These are phyloP conservation scores for Brachionichthys hirsutus DNA, from an alignment of 2,113 vertebrate species.

Conservation along the genomic window DNA sequence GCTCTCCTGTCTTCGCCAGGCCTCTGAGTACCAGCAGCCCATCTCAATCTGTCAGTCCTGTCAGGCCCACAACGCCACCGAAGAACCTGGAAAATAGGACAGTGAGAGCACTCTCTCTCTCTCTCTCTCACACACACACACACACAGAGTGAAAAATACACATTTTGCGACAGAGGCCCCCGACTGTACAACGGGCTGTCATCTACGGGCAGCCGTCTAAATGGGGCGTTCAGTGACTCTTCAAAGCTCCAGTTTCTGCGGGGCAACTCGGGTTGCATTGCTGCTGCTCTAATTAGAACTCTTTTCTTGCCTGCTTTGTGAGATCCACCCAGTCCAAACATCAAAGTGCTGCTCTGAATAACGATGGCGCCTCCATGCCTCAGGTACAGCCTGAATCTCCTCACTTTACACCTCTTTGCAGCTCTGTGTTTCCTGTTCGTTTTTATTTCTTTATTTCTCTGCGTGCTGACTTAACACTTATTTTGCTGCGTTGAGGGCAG, in stretches of 20 bases:
- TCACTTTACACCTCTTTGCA: slow-evolving; percentile 46
- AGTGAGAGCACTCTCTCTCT: slow-evolving; percentile 38
- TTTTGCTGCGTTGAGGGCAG: slow-evolving; percentile 40
- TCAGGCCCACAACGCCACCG: slow-evolving; percentile 62
- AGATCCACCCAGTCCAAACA: slow-evolving; percentile 66
- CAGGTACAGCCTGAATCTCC: slow-evolving; percentile 68
- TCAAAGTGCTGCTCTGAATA: slow-evolving; percentile 73
- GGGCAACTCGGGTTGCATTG: slow-evolving; percentile 63
- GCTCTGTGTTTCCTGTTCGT: slow-evolving; percentile 39
- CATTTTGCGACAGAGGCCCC: slow-evolving; percentile 48
- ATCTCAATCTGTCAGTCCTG: slow-evolving; percentile 72
- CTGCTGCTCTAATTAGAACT: slow-evolving; percentile 72
- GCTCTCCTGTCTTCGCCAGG: slow-evolving; percentile 63
- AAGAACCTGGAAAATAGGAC: slow-evolving; percentile 71
- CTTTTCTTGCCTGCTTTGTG: slow-evolving; percentile 59
- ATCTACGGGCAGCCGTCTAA: slow-evolving; percentile 63
- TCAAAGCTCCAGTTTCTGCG: slow-evolving; percentile 63
- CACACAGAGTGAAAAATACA: slow-evolving; percentile 34
- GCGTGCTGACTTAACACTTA: slow-evolving; percentile 62
- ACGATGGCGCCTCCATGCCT: slow-evolving; percentile 68
- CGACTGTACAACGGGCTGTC: slow-evolving; percentile 46
- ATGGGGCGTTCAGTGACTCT: slow-evolving; percentile 70
- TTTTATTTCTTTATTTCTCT: slow-evolving; percentile 50
- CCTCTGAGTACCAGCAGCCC: slow-evolving; percentile 66
- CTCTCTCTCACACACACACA: slow-evolving; percentile 12